A percentile compares a stretch with the other conserved stretches of the same genome.
These are phyloP conservation scores for Acleris holmiana DNA, from an alignment of 2,888 invertebrate genomes.

Conservation along the genomic window DNA sequence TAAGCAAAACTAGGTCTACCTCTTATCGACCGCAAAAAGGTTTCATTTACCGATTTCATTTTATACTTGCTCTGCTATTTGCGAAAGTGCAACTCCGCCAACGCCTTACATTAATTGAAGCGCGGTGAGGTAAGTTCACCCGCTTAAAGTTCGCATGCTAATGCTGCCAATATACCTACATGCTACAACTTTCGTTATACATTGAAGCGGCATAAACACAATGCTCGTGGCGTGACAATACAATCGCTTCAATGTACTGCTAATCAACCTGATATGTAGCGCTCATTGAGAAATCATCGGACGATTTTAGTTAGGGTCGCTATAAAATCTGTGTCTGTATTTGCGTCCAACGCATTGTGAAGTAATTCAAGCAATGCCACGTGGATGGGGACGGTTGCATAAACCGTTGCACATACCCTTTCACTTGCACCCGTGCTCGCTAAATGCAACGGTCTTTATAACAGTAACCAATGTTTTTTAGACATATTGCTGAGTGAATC, in stretches of 20 bases:
- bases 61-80: conserved; percentile 2
- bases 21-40: not conserved
- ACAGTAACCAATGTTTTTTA: not conserved
- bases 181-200: too few relatives aligned
- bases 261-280: not conserved
- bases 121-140: conserved; percentile 29
- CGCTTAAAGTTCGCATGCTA: conserved; percentile 14
- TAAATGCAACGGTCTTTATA: not conserved
- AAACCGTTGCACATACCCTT: conserved; percentile 55
- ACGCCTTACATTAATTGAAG: conserved; percentile 32
- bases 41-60: conserved; percentile 2
- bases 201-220: too few relatives aligned
- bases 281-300: conserved; percentile 22
- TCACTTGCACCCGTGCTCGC: conserved; percentile 63
- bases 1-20: not conserved
- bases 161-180: not conserved
- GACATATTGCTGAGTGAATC: not conserved
- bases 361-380: conserved; percentile 47
- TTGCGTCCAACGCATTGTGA: conserved; percentile 27
- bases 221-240: too few relatives aligned
- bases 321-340: conserved; percentile 23
- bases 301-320: conserved; percentile 8
- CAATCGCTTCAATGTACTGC: too few relatives aligned
- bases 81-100: conserved; percentile 24
- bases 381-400: conserved; percentile 61